A percentile compares a stretch with the other conserved stretches of the same genome.
Evolutionary conservation across 2,888 invertebrate species (phyloP).

Genomic region (Himalopsyche anomala): DNA sequence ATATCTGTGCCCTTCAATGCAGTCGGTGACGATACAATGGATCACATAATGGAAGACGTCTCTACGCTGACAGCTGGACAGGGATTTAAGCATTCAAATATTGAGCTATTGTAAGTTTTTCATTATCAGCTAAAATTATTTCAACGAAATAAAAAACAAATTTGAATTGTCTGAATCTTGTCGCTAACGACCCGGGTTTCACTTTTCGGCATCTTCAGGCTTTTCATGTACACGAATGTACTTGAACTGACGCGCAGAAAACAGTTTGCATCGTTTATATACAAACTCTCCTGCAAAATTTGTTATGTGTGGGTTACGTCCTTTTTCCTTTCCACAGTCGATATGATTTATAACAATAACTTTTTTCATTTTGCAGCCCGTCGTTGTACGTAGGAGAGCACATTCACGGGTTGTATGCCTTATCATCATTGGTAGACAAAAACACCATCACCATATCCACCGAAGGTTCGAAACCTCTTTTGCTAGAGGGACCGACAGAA

Average conservation of each 20-base stretch:
- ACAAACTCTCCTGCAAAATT: background rate
- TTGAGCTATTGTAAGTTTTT: conserved; percentile 79
- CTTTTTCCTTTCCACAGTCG: background rate
- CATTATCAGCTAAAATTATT: background rate
- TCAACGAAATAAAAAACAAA: background rate
- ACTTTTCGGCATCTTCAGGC: too few species aligned
- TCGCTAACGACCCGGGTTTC: too few species aligned
- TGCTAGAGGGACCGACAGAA: conserved; percentile 84
- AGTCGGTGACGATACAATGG: conserved; percentile 90
- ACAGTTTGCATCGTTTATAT: background rate
- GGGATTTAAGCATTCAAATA: conserved; percentile 78
- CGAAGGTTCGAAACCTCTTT: conserved; percentile 81
- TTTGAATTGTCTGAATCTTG: too few species aligned
- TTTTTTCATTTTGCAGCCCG: conserved; percentile 79
- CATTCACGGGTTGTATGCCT: conserved; percentile 90
- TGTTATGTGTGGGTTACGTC: too few species aligned
- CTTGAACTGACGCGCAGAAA: too few species aligned
- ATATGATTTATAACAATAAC: background rate
- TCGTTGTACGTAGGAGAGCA: conserved; percentile 95
- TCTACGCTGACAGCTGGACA: conserved; percentile 76
- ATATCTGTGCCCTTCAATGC: conserved; percentile 92
- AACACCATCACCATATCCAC: conserved; percentile 89
- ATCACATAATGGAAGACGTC: conserved; percentile 81
- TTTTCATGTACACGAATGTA: too few species aligned
- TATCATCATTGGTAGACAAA: conserved; percentile 95